These are phyloP conservation scores for Petaurus breviceps DNA, from an alignment of 2,113 vertebrate species.

Conservation along the genomic window DNA sequence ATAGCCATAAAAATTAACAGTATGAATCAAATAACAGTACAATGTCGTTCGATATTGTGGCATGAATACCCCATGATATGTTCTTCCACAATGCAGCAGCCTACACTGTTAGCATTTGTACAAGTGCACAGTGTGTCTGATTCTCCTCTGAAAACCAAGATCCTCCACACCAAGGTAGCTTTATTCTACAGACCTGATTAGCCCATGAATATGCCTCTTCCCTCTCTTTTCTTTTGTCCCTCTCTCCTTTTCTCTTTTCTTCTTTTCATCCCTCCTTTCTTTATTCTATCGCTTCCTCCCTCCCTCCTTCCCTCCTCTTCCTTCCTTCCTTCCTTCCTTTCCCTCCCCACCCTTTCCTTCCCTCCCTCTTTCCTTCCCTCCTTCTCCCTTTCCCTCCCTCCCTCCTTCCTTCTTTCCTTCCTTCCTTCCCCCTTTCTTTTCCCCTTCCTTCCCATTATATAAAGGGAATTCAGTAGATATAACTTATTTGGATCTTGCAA, in stretches of 20 bases:
- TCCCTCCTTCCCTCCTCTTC: not conserved
- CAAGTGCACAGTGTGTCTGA: not conserved
- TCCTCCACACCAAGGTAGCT: not conserved
- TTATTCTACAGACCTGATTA: not conserved
- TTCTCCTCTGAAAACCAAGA: not conserved
- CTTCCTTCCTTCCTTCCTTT: not conserved
- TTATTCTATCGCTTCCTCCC: not conserved
- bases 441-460: not conserved
- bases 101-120: not conserved
- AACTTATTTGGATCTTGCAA: conserved; percentile 27
- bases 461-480: not conserved
- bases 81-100: not conserved
- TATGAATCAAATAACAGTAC: not conserved
- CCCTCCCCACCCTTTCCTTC: not conserved
- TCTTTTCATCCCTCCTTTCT: not conserved
- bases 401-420: not conserved
- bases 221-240: not conserved
- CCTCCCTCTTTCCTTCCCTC: not conserved
- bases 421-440: not conserved
- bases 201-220: not conserved
- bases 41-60: not conserved
- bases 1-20: too few relatives aligned
- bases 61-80: not conserved
- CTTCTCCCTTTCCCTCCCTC: too few relatives aligned
- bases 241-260: too few relatives aligned